Conservation (phyloP, 2,113 vertebrate species). For the Pangasianodon hypophthalmus region DNA sequence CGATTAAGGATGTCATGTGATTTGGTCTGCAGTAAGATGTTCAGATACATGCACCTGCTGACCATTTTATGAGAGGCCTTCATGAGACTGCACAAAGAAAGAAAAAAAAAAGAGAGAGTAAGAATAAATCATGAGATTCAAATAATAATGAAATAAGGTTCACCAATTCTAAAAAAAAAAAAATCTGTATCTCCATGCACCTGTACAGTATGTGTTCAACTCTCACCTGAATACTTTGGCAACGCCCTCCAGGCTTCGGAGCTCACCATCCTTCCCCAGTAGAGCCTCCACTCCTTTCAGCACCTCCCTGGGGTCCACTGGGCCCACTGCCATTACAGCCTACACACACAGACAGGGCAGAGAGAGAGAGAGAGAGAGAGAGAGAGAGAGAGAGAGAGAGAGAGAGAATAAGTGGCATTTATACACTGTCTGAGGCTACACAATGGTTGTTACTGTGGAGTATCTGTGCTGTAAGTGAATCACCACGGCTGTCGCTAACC, state of each 20-base stretch:
- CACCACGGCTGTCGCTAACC: neutral
- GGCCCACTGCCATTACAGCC: constrained; percentile 86
- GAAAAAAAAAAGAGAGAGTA: neutral
- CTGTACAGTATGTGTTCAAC: neutral
- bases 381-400: constrained; percentile 14
- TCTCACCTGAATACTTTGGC: constrained; percentile 89
- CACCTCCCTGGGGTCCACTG: constrained; percentile 91
- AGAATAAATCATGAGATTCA: neutral
- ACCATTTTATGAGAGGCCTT: constrained; percentile 95
- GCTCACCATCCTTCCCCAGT: constrained; percentile 89
- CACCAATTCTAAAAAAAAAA: neutral
- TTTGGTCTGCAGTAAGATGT: constrained; percentile 91
- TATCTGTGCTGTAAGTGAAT: neutral
- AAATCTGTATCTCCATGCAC: neutral
- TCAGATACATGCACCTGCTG: constrained; percentile 94
- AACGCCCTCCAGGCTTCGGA: constrained; percentile 88
- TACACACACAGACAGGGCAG: constrained; percentile 45
- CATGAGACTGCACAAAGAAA: constrained; percentile 81
- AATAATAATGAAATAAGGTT: neutral
- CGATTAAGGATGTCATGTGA: constrained; percentile 85
- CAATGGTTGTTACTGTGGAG: neutral
- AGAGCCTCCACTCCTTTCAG: constrained; percentile 88
- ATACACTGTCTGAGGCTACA: neutral
- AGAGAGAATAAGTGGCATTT: constrained; percentile 10
- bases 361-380: neutral